Percentiles rank a stretch among this genome's conserved stretches.
Evolutionary conservation across 2,113 vertebrate genomes (phyloP).

Genomic region (Lepisosteus osseus): DNA sequence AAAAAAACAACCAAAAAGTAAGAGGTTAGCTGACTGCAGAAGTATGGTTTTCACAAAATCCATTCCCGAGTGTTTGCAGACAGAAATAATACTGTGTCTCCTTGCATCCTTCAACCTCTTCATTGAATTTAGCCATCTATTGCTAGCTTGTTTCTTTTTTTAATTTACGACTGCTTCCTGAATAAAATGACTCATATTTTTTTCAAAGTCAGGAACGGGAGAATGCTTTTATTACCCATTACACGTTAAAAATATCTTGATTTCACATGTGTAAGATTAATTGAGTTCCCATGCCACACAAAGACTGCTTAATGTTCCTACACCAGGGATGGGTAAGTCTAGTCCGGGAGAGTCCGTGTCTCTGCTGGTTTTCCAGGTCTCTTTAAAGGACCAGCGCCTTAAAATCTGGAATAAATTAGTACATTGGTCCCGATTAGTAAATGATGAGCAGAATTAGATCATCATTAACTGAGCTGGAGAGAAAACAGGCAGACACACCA

Average conservation of each 20-base stretch:
- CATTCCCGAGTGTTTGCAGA: neutral
- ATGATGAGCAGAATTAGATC: too few relatives aligned
- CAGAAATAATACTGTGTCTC: neutral
- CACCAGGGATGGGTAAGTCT: too few relatives aligned
- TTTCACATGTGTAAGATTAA: neutral
- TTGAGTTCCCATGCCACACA: neutral
- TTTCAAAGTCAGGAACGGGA: neutral
- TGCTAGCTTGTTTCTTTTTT: conserved; percentile 6
- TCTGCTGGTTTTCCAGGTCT: too few relatives aligned
- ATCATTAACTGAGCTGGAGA: too few relatives aligned
- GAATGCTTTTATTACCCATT: conserved; percentile 2
- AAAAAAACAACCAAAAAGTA: neutral
- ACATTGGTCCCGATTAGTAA: too few relatives aligned
- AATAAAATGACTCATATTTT: conserved; percentile 11
- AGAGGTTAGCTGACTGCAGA: neutral
- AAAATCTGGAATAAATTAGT: too few relatives aligned
- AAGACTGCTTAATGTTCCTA: too few relatives aligned
- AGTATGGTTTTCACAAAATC: too few relatives aligned
- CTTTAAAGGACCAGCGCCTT: neutral
- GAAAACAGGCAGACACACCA: too few relatives aligned
- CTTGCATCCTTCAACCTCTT: neutral
- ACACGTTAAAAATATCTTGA: neutral
- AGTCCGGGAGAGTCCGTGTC: too few relatives aligned
- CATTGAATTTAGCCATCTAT: neutral
- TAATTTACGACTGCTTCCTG: conserved; percentile 10